Conservation (phyloP, 2,888 invertebrate genomes). For the Oscheius sp. region DNA sequence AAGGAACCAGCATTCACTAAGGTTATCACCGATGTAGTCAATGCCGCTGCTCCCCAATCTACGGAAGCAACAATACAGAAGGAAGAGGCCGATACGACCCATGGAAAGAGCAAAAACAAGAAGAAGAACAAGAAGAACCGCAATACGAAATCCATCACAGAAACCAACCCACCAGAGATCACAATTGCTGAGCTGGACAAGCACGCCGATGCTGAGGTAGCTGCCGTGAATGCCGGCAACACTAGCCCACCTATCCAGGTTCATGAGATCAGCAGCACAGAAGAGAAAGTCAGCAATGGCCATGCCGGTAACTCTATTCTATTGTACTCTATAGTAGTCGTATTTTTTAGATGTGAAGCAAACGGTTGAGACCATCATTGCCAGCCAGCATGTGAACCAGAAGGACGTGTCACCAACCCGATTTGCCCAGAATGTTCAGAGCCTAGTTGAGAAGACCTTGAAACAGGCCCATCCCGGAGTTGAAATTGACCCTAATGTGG, state of each 20-base stretch:
- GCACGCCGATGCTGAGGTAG: conserved; percentile 50
- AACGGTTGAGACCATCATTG: conserved; percentile 45
- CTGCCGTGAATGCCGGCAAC: conserved; percentile 46
- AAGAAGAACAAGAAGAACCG: conserved; percentile 44
- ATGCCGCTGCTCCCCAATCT: not conserved
- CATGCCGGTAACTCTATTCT: conserved; percentile 28
- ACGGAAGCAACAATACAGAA: conserved; percentile 14
- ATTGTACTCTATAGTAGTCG: not conserved
- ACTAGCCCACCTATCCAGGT: conserved; percentile 59
- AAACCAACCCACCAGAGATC: conserved; percentile 24
- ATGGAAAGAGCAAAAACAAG: conserved; percentile 33
- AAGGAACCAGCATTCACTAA: conserved; percentile 15
- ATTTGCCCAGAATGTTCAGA: conserved; percentile 59
- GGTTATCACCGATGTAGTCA: conserved; percentile 4
- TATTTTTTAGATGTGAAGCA: conserved; percentile 9
- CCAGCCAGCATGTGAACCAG: conserved; percentile 44
- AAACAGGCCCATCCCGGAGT: conserved; percentile 47
- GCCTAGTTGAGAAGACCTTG: conserved; percentile 51
- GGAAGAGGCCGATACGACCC: conserved; percentile 29
- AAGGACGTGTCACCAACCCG: conserved; percentile 52
- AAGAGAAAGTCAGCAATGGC: conserved; percentile 43
- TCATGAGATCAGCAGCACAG: conserved; percentile 54
- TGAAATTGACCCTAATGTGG: conserved; percentile 56
- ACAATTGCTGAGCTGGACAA: conserved; percentile 40
- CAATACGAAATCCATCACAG: conserved; percentile 41